Base-by-base conservation (phyloP, 2,888 invertebrate species). In the Ophioninae sp. region DNA sequence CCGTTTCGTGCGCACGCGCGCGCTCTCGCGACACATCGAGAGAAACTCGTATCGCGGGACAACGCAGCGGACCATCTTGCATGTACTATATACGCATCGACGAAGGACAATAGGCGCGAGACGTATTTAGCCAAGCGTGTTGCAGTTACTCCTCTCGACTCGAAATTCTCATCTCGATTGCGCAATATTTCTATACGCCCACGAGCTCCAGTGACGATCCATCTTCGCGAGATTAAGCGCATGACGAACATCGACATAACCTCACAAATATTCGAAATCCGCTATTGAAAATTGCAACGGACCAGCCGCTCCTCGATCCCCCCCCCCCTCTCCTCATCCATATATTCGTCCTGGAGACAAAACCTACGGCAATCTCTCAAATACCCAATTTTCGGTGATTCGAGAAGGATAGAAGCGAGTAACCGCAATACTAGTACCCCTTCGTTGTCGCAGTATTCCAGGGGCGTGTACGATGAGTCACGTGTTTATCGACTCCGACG, bases 31-130 rank as follows among this genome's bases (percentile, higher is more conserved):
- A 87, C 86, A 89, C 89, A 89, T 81, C 85, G 84, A 87, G 68
- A 20, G 56, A 37, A 30, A 37, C 64, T 64, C 41, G 17, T 23
- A 56, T 20, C 80, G 51, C 65, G 51, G 17, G 56, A 59, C 61
- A 20, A 73, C 83, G 59, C n/a, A 75, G 64, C 64, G 37, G 17
- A 1, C 17, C 37, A 22, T 13, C 41, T 22, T 67, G 10, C 22
- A 17, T 56, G 13, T 30, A 44, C 41, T n/a, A 30, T 59, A 56
- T 30, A 67, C 56, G 69, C 41, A 65, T n/a, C 30, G 59, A 73
- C 86, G 86, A 89, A 87, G 88, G 88, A 91, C 89, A 90, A 91
- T 90, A 81, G 84, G 80, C 88, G 85, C 83, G 85, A 85, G 87
- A 86, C 85, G 86, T 86, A 88, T 88, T 80, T 84, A 89, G 79